These are phyloP conservation scores for Datnioides undecimradiatus DNA, from an alignment of 2,113 vertebrate genomes.

Conservation along the genomic window DNA sequence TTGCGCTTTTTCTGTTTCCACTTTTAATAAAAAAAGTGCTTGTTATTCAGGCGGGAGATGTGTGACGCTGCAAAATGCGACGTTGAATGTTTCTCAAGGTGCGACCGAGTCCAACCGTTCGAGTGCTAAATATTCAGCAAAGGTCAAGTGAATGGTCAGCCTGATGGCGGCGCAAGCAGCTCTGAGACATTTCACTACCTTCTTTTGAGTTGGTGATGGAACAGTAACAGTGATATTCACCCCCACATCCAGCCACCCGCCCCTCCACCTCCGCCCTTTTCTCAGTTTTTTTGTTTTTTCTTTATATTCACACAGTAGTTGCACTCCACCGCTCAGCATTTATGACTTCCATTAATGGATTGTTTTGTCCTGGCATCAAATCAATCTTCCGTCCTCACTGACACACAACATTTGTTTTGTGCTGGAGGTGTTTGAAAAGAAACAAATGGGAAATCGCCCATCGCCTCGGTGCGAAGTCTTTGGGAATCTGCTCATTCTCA, in stretches of 20 bases:
- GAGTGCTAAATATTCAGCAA: constrained; percentile 6
- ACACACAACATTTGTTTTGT: constrained; percentile 37
- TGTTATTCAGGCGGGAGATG: neutral
- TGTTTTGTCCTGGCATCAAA: constrained; percentile 46
- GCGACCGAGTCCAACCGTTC: constrained; percentile 10
- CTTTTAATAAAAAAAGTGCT: constrained; percentile 12
- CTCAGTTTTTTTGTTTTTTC: neutral
- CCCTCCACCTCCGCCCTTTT: no score
- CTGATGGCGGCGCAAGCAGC: constrained; percentile 10
- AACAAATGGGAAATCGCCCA: constrained; percentile 47
- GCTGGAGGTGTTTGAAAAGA: constrained; percentile 41
- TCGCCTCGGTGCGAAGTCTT: constrained; percentile 50
- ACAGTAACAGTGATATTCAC: neutral
- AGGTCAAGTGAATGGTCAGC: constrained; percentile 41
- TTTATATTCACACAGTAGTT: constrained; percentile 30
- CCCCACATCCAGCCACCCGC: no score
- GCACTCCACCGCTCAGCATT: constrained; percentile 48
- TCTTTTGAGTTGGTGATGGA: constrained; percentile 24
- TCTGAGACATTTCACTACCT: constrained; percentile 8
- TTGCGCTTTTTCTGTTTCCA: neutral
- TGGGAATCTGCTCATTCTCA: constrained; percentile 21
- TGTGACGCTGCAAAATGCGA: constrained; percentile 23
- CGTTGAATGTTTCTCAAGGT: constrained; percentile 9
- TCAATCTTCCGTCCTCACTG: constrained; percentile 51
- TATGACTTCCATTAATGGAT: constrained; percentile 48